Conservation (phyloP, 2,797 vertebrate genomes). For the Tragelaphus eurycerus region DNA sequence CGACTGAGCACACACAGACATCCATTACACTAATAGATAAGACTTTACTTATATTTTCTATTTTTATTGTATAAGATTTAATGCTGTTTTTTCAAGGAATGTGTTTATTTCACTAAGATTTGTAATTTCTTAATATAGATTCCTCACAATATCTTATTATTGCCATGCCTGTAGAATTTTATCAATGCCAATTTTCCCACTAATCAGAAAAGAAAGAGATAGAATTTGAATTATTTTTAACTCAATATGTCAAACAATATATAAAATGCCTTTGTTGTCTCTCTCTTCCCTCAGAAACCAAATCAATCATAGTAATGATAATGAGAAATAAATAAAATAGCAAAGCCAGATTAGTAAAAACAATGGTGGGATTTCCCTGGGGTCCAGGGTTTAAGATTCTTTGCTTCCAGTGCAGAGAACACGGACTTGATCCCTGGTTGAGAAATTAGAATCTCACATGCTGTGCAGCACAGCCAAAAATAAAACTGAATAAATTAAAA, state of each 20-base stretch:
- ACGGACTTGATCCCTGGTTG: accelerated
- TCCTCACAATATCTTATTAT: not conserved
- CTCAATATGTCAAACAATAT: not conserved
- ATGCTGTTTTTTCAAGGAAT: not conserved
- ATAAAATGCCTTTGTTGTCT: not conserved
- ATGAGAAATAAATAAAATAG: not conserved
- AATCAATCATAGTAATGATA: not conserved
- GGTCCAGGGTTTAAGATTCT: not conserved
- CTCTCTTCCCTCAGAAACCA: not conserved
- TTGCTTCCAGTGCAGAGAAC: not conserved
- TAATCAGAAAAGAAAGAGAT: not conserved
- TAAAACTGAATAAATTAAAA: not conserved
- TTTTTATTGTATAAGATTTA: not conserved
- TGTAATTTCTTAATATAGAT: not conserved
- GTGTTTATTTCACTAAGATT: not conserved
- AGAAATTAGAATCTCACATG: not conserved
- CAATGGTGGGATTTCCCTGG: not conserved
- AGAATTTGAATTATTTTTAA: not conserved
- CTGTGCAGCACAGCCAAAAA: not conserved
- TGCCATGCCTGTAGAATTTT: not conserved
- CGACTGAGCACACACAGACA: not conserved
- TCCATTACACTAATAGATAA: not conserved
- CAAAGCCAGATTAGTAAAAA: not conserved
- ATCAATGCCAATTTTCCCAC: not conserved
- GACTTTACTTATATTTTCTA: not conserved